A percentile compares a stretch with the other conserved stretches of the same genome.
These are phyloP conservation scores for Morbakka virulenta DNA, from an alignment of 30 jellyfish, hydroid and myxozoan species.

Conservation along the genomic window DNA sequence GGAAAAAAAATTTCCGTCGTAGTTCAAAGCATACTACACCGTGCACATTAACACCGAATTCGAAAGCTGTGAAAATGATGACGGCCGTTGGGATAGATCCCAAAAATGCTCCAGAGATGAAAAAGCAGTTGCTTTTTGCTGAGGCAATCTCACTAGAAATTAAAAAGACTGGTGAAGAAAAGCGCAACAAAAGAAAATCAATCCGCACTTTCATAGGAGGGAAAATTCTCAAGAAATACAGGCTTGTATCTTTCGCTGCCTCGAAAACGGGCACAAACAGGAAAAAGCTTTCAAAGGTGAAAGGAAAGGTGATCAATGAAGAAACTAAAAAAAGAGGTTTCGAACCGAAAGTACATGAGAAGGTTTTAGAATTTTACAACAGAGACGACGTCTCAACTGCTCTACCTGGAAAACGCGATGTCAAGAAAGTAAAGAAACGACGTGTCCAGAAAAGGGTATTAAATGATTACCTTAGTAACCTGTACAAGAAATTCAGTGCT, in stretches of 20 bases:
- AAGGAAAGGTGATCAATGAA: neutral
- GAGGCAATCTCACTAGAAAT: neutral
- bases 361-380: neutral
- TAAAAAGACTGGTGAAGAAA: neutral
- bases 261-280: no score
- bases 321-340: neutral
- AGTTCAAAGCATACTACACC: no score
- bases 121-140: neutral
- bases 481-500: neutral
- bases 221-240: neutral
- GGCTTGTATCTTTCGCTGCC: no score
- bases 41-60: no score
- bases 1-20: no score
- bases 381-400: slow-evolving; percentile 5
- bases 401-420: slow-evolving; percentile 2
- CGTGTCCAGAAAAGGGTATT: neutral
- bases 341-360: neutral
- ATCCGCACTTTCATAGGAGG: neutral
- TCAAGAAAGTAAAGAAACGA: neutral
- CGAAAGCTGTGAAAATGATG: neutral
- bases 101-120: no score
- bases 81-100: neutral
- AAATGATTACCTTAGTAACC: no score
- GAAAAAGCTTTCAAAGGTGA: no score
- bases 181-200: neutral